Conservation (phyloP, 2,797 vertebrate species). For the Diplodus sargus region DNA sequence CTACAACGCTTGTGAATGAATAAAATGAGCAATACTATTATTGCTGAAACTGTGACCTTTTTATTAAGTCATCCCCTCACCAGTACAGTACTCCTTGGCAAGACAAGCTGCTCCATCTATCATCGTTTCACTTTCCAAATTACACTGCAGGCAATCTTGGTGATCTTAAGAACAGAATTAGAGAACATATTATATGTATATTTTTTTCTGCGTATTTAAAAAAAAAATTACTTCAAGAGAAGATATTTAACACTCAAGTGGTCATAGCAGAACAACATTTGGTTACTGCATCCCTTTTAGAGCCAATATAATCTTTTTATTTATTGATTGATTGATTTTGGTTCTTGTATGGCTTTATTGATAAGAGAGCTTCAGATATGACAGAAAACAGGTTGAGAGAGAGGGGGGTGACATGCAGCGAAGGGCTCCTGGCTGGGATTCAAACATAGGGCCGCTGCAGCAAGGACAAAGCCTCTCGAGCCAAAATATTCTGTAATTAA, state of each 20-base stretch:
- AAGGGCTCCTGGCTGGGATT: too few species aligned
- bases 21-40: slow-evolving; percentile 82
- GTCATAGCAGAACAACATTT: background rate
- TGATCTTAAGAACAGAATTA: background rate
- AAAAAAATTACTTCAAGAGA: background rate
- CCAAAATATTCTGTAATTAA: background rate
- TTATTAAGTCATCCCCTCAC: slow-evolving; percentile 21
- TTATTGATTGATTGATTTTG: too few species aligned
- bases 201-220: background rate
- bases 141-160: background rate
- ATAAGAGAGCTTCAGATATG: too few species aligned
- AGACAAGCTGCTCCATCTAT: background rate
- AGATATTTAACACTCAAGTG: background rate
- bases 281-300: background rate
- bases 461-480: too few species aligned
- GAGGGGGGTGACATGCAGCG: too few species aligned
- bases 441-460: too few species aligned
- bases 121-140: background rate
- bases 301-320: background rate
- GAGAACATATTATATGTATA: background rate
- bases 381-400: too few species aligned
- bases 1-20: slow-evolving; percentile 81
- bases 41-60: slow-evolving; percentile 72
- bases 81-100: background rate
- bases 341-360: too few species aligned